A percentile compares a stretch with the other conserved stretches of the same genome.
Evolutionary conservation across 2,113 vertebrate genomes (phyloP).

Genomic region (Orycteropus afer): DNA sequence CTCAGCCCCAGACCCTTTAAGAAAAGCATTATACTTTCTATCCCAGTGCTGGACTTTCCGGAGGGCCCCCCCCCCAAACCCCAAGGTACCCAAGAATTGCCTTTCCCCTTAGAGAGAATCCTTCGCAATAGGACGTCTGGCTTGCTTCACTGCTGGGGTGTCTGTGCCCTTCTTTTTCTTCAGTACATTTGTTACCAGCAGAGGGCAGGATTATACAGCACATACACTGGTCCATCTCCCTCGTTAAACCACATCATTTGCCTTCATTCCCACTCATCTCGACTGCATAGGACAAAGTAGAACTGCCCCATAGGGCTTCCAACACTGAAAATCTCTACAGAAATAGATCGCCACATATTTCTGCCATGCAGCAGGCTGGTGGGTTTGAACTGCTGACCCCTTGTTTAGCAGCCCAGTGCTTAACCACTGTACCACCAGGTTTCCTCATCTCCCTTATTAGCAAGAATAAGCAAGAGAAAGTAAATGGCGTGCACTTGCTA

Average conservation of each 20-base stretch:
- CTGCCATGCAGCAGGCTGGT: no score
- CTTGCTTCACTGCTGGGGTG: neutral
- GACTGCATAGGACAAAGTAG: neutral
- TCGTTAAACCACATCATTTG: neutral
- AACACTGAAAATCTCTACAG: neutral
- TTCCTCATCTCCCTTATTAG: neutral
- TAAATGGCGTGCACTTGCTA: fast-evolving
- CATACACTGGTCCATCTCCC: neutral
- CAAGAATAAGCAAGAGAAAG: no score
- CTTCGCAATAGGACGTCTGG: fast-evolving
- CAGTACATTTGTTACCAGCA: neutral
- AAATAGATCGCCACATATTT: no score
- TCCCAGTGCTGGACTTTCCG: neutral
- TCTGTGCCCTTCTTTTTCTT: fast-evolving
- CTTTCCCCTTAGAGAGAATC: neutral
- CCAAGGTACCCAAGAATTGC: neutral
- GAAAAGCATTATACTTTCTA: neutral
- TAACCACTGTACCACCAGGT: no score
- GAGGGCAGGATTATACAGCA: slow-evolving; percentile 58
- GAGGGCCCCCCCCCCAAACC: neutral
- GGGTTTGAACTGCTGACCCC: no score
- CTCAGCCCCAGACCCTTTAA: neutral
- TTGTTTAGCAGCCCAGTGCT: no score
- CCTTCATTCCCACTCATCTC: neutral
- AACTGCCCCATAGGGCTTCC: neutral